Conservation (phyloP, 1,140 invertebrate genomes). For the Archivesica marissinica region DNA sequence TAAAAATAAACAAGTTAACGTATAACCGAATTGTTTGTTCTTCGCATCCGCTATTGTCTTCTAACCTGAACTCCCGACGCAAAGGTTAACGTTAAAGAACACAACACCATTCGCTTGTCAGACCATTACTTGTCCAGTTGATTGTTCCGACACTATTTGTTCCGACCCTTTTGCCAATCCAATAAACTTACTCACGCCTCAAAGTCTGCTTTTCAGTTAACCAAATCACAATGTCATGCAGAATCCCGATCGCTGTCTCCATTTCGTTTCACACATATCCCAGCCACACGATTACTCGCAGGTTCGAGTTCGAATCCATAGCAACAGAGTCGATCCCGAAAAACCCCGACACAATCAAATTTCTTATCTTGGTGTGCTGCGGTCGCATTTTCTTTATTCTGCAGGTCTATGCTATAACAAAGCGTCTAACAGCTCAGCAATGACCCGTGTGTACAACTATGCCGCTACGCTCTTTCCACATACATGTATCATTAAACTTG, state of each 20-base stretch:
- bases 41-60: background rate
- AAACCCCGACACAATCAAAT: background rate
- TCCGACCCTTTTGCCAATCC: too few relatives aligned
- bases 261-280: background rate
- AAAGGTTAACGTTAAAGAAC: too few relatives aligned
- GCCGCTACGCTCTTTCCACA: slow-evolving; percentile 11
- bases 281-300: background rate
- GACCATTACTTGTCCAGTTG: too few relatives aligned
- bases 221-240: background rate
- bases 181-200: too few relatives aligned
- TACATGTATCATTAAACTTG: slow-evolving; percentile 34
- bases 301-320: background rate
- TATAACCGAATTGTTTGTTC: background rate
- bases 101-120: too few relatives aligned
- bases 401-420: background rate
- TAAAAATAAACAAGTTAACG: background rate
- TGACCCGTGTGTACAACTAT: slow-evolving; percentile 30
- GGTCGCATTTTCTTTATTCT: background rate
- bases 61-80: background rate
- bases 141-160: too few relatives aligned
- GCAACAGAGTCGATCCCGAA: background rate
- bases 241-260: background rate
- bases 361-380: slow-evolving; percentile 16
- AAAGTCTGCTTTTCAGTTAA: too few relatives aligned
- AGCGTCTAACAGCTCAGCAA: background rate